Percentiles rank a stretch among this genome's conserved stretches.
phyloP scores from a whole-genome alignment of 2,797 vertebrate genomes.

The Margarornis squamiger region DNA sequence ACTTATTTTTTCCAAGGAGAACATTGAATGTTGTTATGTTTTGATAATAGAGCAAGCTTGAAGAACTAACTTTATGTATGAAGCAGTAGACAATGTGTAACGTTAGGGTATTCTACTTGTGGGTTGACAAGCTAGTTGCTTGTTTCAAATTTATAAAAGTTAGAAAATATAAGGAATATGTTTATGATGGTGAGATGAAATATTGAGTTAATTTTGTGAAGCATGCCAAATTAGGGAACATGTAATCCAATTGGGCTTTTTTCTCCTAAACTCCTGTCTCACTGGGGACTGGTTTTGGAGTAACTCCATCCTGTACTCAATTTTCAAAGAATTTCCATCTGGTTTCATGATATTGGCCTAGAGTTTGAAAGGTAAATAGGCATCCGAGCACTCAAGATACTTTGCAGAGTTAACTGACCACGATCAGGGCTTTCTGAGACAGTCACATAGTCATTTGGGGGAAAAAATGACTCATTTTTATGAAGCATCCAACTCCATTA shows the following conservation, averaged over 20 bases:
- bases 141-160: neutral
- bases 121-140: neutral
- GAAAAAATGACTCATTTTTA: constrained; percentile 30
- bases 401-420: constrained; percentile 4
- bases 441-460: neutral
- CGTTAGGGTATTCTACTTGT: neutral
- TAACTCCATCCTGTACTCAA: neutral
- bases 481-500: constrained; percentile 24
- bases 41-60: neutral
- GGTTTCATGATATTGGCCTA: neutral
- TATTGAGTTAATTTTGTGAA: neutral
- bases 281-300: neutral
- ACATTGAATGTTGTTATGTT: neutral
- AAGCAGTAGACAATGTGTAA: neutral
- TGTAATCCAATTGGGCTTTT: neutral
- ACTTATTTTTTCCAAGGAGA: neutral
- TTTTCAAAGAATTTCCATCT: constrained; percentile 33
- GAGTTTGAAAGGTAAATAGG: constrained; percentile 32
- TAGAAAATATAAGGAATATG: neutral
- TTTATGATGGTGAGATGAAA: neutral
- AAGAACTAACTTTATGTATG: neutral
- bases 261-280: neutral
- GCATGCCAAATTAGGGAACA: neutral
- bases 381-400: neutral
- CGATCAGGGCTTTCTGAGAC: neutral